Conservation (phyloP, 2,888 invertebrate species). For the Sipha maydis region DNA sequence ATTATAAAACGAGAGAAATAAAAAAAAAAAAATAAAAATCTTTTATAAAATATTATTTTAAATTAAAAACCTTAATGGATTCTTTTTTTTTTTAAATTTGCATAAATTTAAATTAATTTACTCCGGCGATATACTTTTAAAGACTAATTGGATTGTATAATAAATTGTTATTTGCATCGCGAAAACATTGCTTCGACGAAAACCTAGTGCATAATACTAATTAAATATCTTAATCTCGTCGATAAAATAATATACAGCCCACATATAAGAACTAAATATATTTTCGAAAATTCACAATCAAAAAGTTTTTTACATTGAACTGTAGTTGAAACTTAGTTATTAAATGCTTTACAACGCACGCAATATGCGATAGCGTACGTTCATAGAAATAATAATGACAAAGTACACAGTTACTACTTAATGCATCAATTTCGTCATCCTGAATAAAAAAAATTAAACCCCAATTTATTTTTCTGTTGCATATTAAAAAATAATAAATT, state of each 20-base stretch:
- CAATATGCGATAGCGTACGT: background rate
- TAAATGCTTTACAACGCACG: background rate
- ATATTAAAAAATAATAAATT: background rate
- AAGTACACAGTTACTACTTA: background rate
- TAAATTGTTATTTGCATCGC: slow-evolving; percentile 42
- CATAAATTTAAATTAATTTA: slow-evolving; percentile 58
- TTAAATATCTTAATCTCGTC: background rate
- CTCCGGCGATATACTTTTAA: slow-evolving; percentile 14
- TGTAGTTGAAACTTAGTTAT: background rate
- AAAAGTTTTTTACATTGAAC: background rate
- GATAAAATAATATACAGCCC: background rate
- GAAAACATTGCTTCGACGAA: slow-evolving; percentile 16
- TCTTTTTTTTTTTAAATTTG: slow-evolving; percentile 32
- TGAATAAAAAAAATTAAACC: background rate
- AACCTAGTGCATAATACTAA: background rate
- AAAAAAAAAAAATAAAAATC: slow-evolving; percentile 5
- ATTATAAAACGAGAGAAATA: background rate
- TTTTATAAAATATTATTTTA: slow-evolving; percentile 50
- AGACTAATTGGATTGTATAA: slow-evolving; percentile 41
- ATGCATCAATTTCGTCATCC: slow-evolving; percentile 19
- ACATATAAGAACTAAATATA: too few species aligned
- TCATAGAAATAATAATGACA: background rate
- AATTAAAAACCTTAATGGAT: slow-evolving; percentile 12
- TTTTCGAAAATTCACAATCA: background rate
- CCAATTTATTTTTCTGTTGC: background rate